phyloP scores from a whole-genome alignment of 2,113 vertebrate species.

The Strix aluco region DNA sequence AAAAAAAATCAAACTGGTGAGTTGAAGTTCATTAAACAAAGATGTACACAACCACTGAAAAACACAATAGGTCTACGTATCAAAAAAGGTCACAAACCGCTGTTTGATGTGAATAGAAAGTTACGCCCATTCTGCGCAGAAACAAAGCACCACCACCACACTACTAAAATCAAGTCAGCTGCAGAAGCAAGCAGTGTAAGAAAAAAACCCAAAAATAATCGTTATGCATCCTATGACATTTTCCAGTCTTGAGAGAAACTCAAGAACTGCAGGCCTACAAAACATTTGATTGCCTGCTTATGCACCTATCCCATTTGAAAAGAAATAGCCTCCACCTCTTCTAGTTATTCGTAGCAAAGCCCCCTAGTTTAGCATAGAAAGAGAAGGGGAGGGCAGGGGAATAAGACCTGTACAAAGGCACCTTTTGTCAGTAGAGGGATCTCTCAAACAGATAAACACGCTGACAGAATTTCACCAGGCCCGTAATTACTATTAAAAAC shows the following conservation, averaged over 20 bases:
- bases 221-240: background rate
- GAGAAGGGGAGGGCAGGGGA: background rate
- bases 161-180: background rate
- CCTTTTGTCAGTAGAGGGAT: slow-evolving; percentile 9
- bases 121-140: background rate
- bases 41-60: background rate
- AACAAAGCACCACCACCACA: background rate
- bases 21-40: background rate
- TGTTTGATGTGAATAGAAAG: background rate
- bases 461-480: background rate
- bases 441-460: background rate
- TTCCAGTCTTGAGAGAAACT: background rate
- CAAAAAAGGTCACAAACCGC: background rate
- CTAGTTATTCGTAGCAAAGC: background rate
- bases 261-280: background rate
- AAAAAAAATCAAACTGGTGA: background rate
- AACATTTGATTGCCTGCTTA: background rate
- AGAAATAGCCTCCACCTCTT: background rate
- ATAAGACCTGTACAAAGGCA: slow-evolving; percentile 13
- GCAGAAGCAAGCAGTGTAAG: background rate
- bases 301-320: background rate
- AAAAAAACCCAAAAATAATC: background rate
- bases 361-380: background rate
- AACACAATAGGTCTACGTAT: background rate
- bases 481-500: background rate